A percentile compares a stretch with the other conserved stretches of the same genome.
phyloP scores from a whole-genome alignment of 2,113 vertebrate genomes.

The Uria aalge region DNA sequence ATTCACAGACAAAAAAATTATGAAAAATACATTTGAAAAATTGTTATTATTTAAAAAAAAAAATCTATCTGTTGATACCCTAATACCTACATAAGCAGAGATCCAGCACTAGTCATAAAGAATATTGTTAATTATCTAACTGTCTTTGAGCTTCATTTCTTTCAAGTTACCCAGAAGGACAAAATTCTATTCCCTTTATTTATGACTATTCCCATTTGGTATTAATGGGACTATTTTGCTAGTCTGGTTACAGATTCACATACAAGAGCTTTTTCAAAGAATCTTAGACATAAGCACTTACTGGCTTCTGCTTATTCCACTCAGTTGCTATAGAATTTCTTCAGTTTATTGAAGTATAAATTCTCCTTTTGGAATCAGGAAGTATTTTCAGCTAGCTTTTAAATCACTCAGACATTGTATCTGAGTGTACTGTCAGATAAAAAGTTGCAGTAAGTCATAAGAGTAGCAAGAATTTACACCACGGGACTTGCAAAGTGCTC shows the following conservation, averaged over 20 bases:
- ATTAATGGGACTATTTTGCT: background rate
- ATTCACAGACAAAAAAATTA: background rate
- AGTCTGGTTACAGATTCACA: background rate
- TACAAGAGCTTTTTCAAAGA: background rate
- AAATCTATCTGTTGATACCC: background rate
- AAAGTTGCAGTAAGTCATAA: background rate
- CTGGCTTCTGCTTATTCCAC: background rate
- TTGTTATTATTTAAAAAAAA: background rate
- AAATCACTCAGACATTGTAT: background rate
- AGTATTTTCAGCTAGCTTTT: background rate
- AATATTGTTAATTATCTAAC: background rate
- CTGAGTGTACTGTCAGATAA: background rate
- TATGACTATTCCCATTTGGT: background rate
- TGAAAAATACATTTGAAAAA: background rate
- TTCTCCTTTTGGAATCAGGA: background rate
- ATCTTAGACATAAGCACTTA: background rate
- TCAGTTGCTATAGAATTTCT: background rate
- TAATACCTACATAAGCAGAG: background rate
- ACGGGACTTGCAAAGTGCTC: background rate
- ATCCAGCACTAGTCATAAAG: background rate
- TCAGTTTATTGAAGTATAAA: background rate
- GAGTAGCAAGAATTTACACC: background rate
- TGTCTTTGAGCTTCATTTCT: background rate
- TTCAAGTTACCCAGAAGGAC: background rate
- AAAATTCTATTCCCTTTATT: background rate